Conservation (phyloP, 2,888 invertebrate species). For the Cacoxenus indagator region DNA sequence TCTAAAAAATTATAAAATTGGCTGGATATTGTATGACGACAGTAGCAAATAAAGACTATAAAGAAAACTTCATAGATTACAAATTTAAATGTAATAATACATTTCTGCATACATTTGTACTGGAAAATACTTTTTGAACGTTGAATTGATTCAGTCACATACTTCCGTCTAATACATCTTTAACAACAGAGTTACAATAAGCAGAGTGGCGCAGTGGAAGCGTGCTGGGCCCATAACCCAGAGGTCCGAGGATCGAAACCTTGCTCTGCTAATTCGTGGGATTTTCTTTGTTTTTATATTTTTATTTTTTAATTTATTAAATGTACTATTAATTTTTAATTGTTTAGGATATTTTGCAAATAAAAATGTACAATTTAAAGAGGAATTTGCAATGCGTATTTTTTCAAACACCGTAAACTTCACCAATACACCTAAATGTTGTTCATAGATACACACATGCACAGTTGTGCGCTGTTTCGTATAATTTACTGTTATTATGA, state of each 20-base stretch:
- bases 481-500: background rate
- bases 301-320: background rate
- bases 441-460: background rate
- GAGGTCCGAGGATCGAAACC: conserved; percentile 72
- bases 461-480: background rate
- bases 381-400: too few relatives aligned
- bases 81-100: too few relatives aligned
- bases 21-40: too few relatives aligned
- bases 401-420: too few relatives aligned
- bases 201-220: conserved; percentile 87
- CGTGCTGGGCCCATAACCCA: conserved; percentile 84
- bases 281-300: background rate
- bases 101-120: background rate
- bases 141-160: too few relatives aligned
- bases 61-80: too few relatives aligned
- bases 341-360: background rate
- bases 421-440: too few relatives aligned
- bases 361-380: too few relatives aligned
- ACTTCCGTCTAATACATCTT: conserved; percentile 12
- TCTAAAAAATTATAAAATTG: too few relatives aligned
- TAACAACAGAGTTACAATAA: conserved; percentile 46
- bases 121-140: background rate
- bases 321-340: background rate
- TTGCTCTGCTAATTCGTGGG: conserved; percentile 71
- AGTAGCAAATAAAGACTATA: too few relatives aligned